phyloP scores from a whole-genome alignment of 2,797 vertebrate genomes.

The Karalla daura region DNA sequence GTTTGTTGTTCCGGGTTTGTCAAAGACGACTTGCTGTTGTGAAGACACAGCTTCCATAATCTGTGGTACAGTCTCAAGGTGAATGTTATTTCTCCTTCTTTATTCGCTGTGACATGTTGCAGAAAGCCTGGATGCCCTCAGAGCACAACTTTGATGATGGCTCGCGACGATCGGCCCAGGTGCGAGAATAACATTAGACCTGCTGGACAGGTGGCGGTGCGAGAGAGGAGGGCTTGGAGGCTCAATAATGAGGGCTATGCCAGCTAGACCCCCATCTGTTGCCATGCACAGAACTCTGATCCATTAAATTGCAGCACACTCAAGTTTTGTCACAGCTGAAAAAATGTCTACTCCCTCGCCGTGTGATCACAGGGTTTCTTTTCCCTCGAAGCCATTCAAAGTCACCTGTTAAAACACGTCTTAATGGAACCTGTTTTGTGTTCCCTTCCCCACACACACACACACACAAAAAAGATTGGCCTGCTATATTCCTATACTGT shows the following conservation, averaged over 20 bases:
- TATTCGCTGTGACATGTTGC: slow-evolving; percentile 67
- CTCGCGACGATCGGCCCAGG: slow-evolving; percentile 81
- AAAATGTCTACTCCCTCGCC: slow-evolving; percentile 39
- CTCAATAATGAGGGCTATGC: slow-evolving; percentile 79
- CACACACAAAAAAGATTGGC: no score
- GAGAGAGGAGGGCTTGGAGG: slow-evolving; percentile 75
- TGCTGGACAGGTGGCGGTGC: slow-evolving; percentile 82
- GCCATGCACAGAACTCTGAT: slow-evolving; percentile 77
- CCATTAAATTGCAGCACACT: slow-evolving; percentile 78
- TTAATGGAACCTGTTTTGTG: slow-evolving; percentile 10
- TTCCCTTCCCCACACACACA: no score
- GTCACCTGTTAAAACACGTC: slow-evolving; percentile 42
- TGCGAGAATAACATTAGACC: slow-evolving; percentile 83
- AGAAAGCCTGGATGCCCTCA: slow-evolving; percentile 73
- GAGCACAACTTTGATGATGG: slow-evolving; percentile 81
- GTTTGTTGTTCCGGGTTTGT: slow-evolving; percentile 7
- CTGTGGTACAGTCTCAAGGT: slow-evolving; percentile 50
- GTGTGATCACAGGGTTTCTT: slow-evolving; percentile 35
- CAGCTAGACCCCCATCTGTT: slow-evolving; percentile 85
- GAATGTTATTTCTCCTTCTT: slow-evolving; percentile 65
- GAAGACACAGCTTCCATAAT: slow-evolving; percentile 10
- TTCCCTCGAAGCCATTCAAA: slow-evolving; percentile 33
- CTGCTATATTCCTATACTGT: slow-evolving; percentile 20
- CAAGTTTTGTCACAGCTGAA: slow-evolving; percentile 74
- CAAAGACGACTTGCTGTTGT: slow-evolving; percentile 9